Evolutionary conservation across 2,888 invertebrate genomes (phyloP), one percentile per base, ranked within the genome.

Genomic region (Glaucopsyche alexis): DNA sequence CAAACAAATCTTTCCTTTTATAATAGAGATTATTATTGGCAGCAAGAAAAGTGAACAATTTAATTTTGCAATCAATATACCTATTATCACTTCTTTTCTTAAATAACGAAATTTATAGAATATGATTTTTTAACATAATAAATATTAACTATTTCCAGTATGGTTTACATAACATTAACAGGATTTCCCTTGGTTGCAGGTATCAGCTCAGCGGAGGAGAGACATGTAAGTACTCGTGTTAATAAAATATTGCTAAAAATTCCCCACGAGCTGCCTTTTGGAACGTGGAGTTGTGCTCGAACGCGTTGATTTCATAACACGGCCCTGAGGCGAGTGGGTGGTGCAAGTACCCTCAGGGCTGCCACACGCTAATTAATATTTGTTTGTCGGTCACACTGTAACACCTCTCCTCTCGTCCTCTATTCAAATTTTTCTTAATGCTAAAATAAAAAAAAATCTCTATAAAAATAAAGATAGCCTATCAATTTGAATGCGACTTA

Each of bases 281-380:
- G 87, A 90, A 86, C 85, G 87, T 84, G 86, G 86, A 86, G 89
- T 88, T 87, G 85, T 87, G 90, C 91, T 91, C 88, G 87, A 91
- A 90, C 92, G 90, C 92, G 92, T 89, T 92, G 92, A 93, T 93
- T 93, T 93, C 92, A 93, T 91, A 91, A 92, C 91, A 89, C 87
- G 86, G 85, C 85, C 84, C 87, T 84, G 87, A 83, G 89, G 90
- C 90, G 90, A 91, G 92, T 90, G 90, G 91, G 92, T 87, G 90
- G 90, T 84, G 89, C 87, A 88, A 89, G 87, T 88, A 82, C 71
- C 16, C 55, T 19, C 42, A 71, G 71, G 71, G 71, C 45, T 71
- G 60, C 7, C 45, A 71, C 55, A 11, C 14, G 50, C 29, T 45
- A 52, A 38, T 52, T 45, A 19, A 7, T 71, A 19, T 71, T 42